These are phyloP conservation scores for Gymnoscopelus braueri DNA, from an alignment of 2,797 vertebrate genomes.

Conservation along the genomic window DNA sequence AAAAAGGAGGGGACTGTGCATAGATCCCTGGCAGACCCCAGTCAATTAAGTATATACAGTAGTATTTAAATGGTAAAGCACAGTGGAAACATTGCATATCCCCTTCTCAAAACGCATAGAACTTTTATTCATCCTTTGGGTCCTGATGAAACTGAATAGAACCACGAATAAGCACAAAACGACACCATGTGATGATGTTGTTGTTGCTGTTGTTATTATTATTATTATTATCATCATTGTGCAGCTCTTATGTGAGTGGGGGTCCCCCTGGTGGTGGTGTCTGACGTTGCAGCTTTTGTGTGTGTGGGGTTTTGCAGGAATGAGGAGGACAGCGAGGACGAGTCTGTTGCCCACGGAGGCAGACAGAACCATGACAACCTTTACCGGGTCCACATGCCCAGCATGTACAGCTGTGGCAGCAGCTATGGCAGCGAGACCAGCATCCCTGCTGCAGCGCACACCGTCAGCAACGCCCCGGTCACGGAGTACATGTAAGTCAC, in stretches of 20 bases:
- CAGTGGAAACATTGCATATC: constrained; percentile 13
- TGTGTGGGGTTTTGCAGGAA: constrained; percentile 71
- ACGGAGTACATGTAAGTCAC: constrained; percentile 97
- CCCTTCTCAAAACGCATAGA: constrained; percentile 23
- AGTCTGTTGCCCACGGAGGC: constrained; percentile 87
- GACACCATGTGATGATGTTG: constrained; percentile 39
- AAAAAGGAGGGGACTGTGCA: too few species aligned
- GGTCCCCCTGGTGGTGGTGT: constrained; percentile 68
- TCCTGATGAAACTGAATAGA: constrained; percentile 31
- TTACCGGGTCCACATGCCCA: constrained; percentile 98
- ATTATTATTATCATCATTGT: background rate
- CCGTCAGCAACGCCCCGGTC: constrained; percentile 98
- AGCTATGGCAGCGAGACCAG: constrained; percentile 99
- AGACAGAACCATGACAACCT: constrained; percentile 95
- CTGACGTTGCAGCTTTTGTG: background rate
- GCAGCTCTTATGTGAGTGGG: background rate
- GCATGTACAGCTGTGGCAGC: constrained; percentile 98
- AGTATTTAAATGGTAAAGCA: background rate
- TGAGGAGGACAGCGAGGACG: constrained; percentile 92
- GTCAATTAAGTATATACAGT: too few species aligned
- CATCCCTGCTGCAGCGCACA: constrained; percentile 96
- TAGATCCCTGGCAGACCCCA: too few species aligned
- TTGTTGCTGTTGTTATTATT: constrained; percentile 22
- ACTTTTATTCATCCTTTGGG: constrained; percentile 9
- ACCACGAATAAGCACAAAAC: constrained; percentile 39